These are phyloP conservation scores for Troides aeacus DNA, from an alignment of 2,888 invertebrate species.

Conservation along the genomic window DNA sequence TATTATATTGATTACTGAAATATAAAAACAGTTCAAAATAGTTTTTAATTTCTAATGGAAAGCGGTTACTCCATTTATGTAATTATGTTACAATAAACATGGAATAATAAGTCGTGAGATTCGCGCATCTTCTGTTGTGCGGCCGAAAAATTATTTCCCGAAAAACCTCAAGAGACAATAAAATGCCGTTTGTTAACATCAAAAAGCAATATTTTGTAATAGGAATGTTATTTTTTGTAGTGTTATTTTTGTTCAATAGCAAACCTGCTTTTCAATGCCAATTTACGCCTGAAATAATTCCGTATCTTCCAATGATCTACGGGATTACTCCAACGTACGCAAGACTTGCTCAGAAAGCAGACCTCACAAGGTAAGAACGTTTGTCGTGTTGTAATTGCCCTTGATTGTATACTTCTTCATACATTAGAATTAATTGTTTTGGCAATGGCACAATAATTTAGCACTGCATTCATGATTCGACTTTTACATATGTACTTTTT, in stretches of 20 bases:
- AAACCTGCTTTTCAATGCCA: constrained; percentile 72
- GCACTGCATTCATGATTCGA: constrained; percentile 8
- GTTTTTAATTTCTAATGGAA: background rate
- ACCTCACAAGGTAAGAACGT: constrained; percentile 86
- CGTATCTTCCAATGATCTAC: constrained; percentile 86
- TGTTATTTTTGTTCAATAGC: constrained; percentile 69
- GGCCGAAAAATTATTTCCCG: constrained; percentile 30
- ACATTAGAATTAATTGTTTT: constrained; percentile 35
- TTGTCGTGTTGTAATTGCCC: constrained; percentile 60
- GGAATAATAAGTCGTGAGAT: constrained; percentile 7
- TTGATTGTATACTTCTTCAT: constrained; percentile 46
- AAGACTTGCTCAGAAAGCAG: constrained; percentile 94
- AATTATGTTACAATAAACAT: constrained; percentile 22
- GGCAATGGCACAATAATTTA: constrained; percentile 35
- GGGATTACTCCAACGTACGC: constrained; percentile 95
- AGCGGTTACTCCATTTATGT: constrained; percentile 1
- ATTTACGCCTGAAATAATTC: constrained; percentile 56
- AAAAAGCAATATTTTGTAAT: constrained; percentile 74
- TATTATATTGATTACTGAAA: background rate
- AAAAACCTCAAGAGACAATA: constrained; percentile 43
- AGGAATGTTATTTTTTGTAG: constrained; percentile 70
- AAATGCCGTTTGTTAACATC: constrained; percentile 71
- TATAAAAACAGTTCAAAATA: background rate
- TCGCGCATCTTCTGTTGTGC: constrained; percentile 23
- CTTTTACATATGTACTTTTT: constrained; percentile 1